Conservation (phyloP, 2,888 invertebrate species). For the Oligia strigilis region DNA sequence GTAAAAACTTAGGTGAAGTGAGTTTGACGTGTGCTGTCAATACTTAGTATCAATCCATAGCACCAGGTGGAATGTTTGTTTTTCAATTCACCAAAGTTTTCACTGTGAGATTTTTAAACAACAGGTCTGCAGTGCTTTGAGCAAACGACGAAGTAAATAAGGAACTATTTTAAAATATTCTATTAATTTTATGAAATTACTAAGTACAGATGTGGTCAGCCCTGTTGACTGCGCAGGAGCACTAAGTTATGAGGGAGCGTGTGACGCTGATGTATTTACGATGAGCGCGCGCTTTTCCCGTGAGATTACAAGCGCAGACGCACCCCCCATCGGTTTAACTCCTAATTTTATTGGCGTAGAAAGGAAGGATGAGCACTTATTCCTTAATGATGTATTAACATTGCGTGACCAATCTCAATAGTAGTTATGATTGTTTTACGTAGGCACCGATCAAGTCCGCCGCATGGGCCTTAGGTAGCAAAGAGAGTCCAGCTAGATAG, state of each 20-base stretch:
- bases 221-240: constrained; percentile 49
- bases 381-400: constrained; percentile 7
- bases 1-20: background rate
- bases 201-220: constrained; percentile 32
- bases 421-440: background rate
- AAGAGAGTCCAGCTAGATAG: background rate
- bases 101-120: background rate
- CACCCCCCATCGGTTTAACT: constrained; percentile 46
- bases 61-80: background rate
- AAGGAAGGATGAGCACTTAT: constrained; percentile 19
- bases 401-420: constrained; percentile 1
- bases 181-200: background rate
- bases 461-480: background rate
- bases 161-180: background rate
- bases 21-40: background rate
- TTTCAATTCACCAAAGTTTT: background rate
- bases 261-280: constrained; percentile 64
- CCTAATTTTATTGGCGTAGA: constrained; percentile 32
- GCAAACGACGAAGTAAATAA: background rate
- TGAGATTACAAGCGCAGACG: constrained; percentile 56
- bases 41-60: background rate
- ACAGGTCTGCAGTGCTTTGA: background rate
- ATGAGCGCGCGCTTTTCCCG: constrained; percentile 57
- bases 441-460: background rate
- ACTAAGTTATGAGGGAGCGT: constrained; percentile 60